These are phyloP conservation scores for Enteromius thamalakanensis DNA, from an alignment of 2,797 vertebrate genomes.

Conservation along the genomic window DNA sequence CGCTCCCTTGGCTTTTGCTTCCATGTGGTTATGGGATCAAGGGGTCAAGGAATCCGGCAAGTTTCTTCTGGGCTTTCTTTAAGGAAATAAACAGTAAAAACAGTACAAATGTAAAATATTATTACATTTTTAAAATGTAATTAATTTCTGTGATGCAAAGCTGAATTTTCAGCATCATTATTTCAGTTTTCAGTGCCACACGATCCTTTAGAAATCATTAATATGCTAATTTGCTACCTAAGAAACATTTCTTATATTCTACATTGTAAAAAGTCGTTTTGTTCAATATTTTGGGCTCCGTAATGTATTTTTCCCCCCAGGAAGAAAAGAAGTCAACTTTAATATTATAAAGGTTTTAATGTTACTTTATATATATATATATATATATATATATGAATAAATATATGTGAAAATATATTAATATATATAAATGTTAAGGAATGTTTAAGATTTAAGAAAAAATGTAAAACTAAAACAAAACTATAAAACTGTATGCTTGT, in stretches of 20 bases:
- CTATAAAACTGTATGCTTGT: neutral
- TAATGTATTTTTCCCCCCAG: neutral
- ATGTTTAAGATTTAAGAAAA: neutral
- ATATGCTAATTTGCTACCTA: neutral
- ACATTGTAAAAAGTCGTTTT: neutral
- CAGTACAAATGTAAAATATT: neutral
- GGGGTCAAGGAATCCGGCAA: neutral
- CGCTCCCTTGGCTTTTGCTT: constrained; percentile 77
- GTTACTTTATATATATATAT: neutral
- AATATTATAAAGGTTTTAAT: neutral
- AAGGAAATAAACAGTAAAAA: constrained; percentile 8
- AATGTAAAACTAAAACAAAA: neutral
- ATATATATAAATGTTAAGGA: too few species aligned
- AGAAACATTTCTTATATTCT: neutral
- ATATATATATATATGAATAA: too few species aligned
- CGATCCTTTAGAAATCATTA: neutral
- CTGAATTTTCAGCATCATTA: neutral
- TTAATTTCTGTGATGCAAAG: neutral
- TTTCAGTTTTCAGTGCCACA: neutral
- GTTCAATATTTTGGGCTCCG: neutral
- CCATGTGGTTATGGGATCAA: constrained; percentile 70
- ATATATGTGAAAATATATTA: too few species aligned
- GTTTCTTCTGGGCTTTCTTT: neutral
- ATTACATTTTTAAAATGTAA: neutral
- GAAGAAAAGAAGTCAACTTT: neutral